Conservation (phyloP, 35 echinoderm and acorn worm species). For the Heliocidaris erythrogramma region DNA sequence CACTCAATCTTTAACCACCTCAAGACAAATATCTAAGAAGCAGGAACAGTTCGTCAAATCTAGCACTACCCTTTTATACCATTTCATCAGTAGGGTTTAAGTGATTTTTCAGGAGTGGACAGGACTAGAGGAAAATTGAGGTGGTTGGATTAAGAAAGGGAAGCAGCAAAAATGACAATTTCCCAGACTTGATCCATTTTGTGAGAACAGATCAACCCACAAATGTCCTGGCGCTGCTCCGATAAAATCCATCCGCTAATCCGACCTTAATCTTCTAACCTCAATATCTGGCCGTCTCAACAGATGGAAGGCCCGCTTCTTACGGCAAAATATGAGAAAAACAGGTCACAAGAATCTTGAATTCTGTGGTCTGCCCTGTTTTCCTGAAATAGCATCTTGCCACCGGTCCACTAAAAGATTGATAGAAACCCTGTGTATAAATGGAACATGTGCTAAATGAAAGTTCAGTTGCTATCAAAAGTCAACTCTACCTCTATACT, state of each 20-base stretch:
- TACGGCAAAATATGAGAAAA: neutral
- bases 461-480: neutral
- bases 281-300: neutral
- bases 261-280: conserved; percentile 9
- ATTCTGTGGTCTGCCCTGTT: neutral
- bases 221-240: neutral
- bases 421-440: neutral
- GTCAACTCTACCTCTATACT: neutral
- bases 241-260: neutral
- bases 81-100: neutral
- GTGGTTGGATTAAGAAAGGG: neutral
- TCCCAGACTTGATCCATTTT: neutral
- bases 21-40: neutral
- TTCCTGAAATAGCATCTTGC: neutral
- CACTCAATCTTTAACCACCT: no score
- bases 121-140: neutral
- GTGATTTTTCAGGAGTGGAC: neutral
- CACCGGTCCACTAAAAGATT: neutral
- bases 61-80: neutral
- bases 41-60: neutral
- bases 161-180: neutral
- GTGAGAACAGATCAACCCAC: neutral
- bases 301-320: neutral
- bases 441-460: neutral
- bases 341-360: neutral